Evolutionary conservation across 2,888 invertebrate genomes (phyloP).

Genomic region (Stratiomys singularior): DNA sequence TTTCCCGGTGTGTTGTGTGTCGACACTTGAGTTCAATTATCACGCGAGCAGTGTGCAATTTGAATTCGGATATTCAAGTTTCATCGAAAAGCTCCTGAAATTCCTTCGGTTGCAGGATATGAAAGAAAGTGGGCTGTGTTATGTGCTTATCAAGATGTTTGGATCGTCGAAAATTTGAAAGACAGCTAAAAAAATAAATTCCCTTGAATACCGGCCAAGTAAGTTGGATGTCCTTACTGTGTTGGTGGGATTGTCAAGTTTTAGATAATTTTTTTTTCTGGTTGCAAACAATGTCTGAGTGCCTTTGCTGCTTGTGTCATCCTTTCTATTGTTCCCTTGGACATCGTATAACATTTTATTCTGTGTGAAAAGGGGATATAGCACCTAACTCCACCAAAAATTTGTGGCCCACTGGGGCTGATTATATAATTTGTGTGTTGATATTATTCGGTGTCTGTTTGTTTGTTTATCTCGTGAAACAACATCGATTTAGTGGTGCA

Average conservation of each 20-base stretch:
- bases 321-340: background rate
- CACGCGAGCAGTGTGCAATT: background rate
- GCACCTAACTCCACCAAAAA: background rate
- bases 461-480: constrained; percentile 21
- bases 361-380: background rate
- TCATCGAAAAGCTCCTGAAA: background rate
- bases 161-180: background rate
- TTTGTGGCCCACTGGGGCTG: background rate
- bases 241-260: background rate
- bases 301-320: background rate
- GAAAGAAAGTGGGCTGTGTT: background rate
- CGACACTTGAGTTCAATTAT: constrained; percentile 7
- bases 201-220: background rate
- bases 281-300: background rate
- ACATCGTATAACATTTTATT: background rate
- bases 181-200: background rate
- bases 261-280: background rate
- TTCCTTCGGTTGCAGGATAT: background rate
- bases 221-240: background rate
- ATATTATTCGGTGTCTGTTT: background rate
- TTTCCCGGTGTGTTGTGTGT: constrained; percentile 1
- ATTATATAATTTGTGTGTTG: constrained; percentile 35
- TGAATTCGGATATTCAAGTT: background rate
- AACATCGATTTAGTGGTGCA: constrained; percentile 1
- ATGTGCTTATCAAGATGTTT: background rate